These are phyloP conservation scores for Brienomyrus longianalis DNA, from an alignment of 2,113 vertebrate species.

Conservation along the genomic window DNA sequence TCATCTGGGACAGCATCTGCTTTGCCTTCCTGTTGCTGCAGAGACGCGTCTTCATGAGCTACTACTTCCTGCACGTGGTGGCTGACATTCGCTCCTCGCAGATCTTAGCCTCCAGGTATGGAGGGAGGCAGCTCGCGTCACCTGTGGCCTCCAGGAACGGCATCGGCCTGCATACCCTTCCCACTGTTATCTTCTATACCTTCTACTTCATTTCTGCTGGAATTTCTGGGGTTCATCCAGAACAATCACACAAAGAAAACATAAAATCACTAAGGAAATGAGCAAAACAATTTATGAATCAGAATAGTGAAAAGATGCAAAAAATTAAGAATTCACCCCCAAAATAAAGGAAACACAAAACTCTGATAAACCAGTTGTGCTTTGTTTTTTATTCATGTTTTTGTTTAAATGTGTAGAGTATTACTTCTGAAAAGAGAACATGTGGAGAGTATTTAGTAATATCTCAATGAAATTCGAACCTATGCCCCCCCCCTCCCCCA, in stretches of 20 bases:
- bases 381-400: neutral
- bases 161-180: neutral
- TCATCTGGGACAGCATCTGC: constrained; percentile 99
- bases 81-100: constrained; percentile 94
- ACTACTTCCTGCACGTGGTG: constrained; percentile 95
- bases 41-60: constrained; percentile 97
- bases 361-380: neutral
- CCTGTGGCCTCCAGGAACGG: neutral
- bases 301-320: neutral
- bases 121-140: neutral
- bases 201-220: neutral
- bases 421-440: neutral
- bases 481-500: neutral
- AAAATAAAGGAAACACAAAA: neutral
- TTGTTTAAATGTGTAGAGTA: neutral
- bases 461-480: neutral
- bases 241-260: neutral
- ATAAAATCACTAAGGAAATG: neutral
- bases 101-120: constrained; percentile 89
- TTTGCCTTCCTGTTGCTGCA: constrained; percentile 93
- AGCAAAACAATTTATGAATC: neutral
- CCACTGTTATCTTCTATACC: neutral
- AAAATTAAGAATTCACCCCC: neutral
- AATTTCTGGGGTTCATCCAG: too few species aligned
- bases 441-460: neutral